A percentile compares a stretch with the other conserved stretches of the same genome.
These are phyloP conservation scores for Meriones unguiculatus DNA, from an alignment of 2,113 vertebrate species.

Conservation along the genomic window DNA sequence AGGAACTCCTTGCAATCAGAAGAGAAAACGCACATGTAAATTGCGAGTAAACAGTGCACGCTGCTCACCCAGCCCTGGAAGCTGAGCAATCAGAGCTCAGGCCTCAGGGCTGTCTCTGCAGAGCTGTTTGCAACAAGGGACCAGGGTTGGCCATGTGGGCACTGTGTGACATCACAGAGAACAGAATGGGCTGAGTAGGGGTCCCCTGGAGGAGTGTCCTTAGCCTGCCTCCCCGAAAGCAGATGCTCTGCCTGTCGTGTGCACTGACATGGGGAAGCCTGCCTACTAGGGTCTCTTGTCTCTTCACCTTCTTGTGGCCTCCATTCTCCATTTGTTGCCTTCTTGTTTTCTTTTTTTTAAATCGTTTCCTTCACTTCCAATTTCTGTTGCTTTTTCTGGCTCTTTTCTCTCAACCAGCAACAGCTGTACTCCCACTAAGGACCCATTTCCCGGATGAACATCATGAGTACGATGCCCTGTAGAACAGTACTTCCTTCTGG, in stretches of 20 bases:
- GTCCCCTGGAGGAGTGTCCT: neutral
- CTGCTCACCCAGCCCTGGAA: conserved; percentile 32
- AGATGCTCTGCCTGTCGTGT: neutral
- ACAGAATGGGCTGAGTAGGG: conserved; percentile 50
- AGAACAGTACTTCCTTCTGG: too few species aligned
- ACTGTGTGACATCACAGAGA: conserved; percentile 79
- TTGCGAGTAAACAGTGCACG: conserved; percentile 57
- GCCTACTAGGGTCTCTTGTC: too few species aligned
- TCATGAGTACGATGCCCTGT: too few species aligned
- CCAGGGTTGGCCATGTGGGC: conserved; percentile 83
- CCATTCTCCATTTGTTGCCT: too few species aligned
- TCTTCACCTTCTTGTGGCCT: too few species aligned
- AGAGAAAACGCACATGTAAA: conserved; percentile 49
- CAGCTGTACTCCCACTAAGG: too few species aligned
- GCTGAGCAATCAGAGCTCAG: conserved; percentile 78
- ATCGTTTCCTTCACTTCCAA: too few species aligned
- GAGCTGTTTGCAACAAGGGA: conserved; percentile 89
- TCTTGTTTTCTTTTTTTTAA: too few species aligned
- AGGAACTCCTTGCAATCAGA: neutral
- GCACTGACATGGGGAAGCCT: neutral
- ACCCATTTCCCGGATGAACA: too few species aligned
- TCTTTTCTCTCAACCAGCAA: too few species aligned
- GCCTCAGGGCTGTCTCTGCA: conserved; percentile 58
- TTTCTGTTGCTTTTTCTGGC: too few species aligned
- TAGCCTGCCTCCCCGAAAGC: neutral